phyloP scores from a whole-genome alignment of 2,888 invertebrate species.

The Agapostemon virescens region DNA sequence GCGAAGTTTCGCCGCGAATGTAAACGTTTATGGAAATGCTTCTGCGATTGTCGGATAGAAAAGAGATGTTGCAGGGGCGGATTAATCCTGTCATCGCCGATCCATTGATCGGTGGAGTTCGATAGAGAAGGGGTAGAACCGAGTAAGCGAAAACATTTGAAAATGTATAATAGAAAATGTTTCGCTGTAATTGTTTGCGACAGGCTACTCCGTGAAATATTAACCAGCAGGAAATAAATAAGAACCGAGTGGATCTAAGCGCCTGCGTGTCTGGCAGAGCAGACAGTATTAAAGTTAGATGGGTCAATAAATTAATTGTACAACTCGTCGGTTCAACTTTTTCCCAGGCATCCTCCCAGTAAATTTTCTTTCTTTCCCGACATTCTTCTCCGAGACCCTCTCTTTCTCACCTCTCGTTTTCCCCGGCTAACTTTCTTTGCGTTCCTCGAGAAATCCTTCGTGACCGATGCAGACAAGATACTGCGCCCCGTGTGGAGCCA shows the following conservation, averaged over 20 bases:
- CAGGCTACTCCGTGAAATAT: neutral
- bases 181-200: neutral
- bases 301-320: conserved; percentile 17
- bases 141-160: neutral
- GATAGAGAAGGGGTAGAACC: neutral
- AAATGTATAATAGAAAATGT: too few relatives aligned
- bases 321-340: neutral
- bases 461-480: conserved; percentile 54
- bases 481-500: conserved; percentile 37
- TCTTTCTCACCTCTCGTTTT: conserved; percentile 6
- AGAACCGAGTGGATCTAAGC: neutral
- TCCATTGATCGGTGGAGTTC: neutral
- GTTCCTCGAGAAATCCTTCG: conserved; percentile 44
- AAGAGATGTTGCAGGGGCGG: neutral
- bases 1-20: neutral
- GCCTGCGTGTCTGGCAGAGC: neutral
- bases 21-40: conserved; percentile 7
- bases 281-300: neutral
- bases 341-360: neutral
- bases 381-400: neutral
- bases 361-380: neutral
- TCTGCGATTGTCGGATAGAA: neutral
- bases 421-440: conserved; percentile 12
- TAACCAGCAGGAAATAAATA: neutral
- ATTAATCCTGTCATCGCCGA: neutral